Evolutionary conservation across 2,113 vertebrate species (phyloP), one percentile per base, ranked within the genome.

Genomic region (Podarcis cretensis): DNA sequence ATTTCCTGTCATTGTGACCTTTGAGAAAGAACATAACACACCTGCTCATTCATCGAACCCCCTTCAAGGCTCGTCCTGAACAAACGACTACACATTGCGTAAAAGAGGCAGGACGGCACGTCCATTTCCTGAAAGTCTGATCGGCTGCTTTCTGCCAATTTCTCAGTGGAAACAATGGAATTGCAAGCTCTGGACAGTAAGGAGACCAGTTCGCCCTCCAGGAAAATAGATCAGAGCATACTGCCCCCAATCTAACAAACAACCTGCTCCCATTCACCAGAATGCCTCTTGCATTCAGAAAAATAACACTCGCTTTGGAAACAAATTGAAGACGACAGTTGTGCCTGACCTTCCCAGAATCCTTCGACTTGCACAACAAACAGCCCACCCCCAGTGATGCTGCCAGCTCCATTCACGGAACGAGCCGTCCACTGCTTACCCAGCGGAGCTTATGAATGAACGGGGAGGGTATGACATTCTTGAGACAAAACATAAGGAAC

Each of bases 361-460:
- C 75, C 90, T 75, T 85, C 0, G 0, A 65, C 57, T 78, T 57
- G n/a, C 43, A 77, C 87, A 25, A 30, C 37, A 88, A 94, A 88
- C 85, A 59, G 86, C 0, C 43, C 82, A 73, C 63, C 63, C 63
- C 14, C 37, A 88, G 90, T 48, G 71, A 75, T 74, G 82, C 48
- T 94, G 82, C 54, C 1, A 0, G 76, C 20, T 88, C 85, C 71
- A 66, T 92, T 91, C 75, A 66, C 5, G 21, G 83, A 59, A 90
- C 84, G 14, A 25, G 18, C 74, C 68, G 6, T 27, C 80, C 71
- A 68, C 30, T 35, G 35, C 79, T 82, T 59, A 66, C 32, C 59
- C 89, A 71, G 81, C 78, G 68, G 71, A 84, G 80, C 37, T 93
- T 30, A n/a, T 90, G 91, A 92, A 93, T 87, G 54, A 92, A 81